Percentiles rank a stretch among this genome's conserved stretches.
Conservation (phyloP, 2,797 vertebrate species). For the Petrocephalus schoutedeni region DNA sequence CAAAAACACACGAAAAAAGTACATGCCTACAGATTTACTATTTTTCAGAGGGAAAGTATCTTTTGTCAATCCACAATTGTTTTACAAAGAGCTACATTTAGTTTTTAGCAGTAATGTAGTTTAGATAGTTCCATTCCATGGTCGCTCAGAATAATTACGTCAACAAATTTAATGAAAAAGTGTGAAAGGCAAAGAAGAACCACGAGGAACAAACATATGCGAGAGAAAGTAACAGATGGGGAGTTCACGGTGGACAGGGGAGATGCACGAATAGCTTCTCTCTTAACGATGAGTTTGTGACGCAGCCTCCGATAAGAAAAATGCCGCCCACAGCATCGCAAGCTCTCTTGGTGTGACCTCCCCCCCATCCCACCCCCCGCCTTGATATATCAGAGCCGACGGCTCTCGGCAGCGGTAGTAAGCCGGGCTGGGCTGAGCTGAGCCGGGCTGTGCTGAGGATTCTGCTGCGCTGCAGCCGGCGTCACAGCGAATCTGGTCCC, state of each 20-base stretch:
- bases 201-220: neutral
- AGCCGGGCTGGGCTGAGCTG: constrained; percentile 26
- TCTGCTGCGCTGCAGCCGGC: neutral
- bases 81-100: neutral
- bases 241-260: neutral
- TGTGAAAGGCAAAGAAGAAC: neutral
- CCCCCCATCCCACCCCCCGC: constrained; percentile 25
- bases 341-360: neutral
- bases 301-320: constrained; percentile 47
- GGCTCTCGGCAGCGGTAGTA: constrained; percentile 43
- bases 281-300: constrained; percentile 47
- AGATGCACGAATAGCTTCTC: neutral
- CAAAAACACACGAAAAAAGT: neutral
- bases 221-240: neutral
- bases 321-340: constrained; percentile 27
- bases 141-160: neutral
- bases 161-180: neutral
- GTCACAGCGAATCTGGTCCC: neutral
- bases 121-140: neutral
- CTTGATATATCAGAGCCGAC: constrained; percentile 45
- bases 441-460: neutral
- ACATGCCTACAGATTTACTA: neutral
- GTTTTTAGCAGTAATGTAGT: neutral
- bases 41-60: neutral
- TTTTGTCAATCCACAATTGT: neutral